phyloP scores from a whole-genome alignment of 2,113 vertebrate genomes.

The Zosterops japonicus region DNA sequence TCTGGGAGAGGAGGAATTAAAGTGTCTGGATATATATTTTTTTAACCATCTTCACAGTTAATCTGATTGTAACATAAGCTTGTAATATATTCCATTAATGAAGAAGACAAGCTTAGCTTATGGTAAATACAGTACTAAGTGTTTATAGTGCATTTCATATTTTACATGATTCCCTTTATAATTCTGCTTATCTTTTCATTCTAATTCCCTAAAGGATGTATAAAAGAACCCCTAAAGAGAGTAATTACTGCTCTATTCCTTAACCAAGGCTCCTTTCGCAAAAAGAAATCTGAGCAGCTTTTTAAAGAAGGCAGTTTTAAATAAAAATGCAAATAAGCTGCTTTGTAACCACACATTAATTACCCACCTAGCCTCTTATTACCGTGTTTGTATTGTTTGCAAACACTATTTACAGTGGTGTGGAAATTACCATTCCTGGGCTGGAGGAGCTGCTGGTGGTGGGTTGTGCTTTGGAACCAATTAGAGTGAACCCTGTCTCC shows the following conservation, averaged over 20 bases:
- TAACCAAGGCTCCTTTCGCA: constrained; percentile 87
- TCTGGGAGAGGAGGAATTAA: constrained; percentile 30
- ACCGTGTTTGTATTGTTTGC: constrained; percentile 93
- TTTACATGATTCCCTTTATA: constrained; percentile 97
- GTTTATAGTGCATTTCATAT: constrained; percentile 85
- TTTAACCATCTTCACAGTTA: constrained; percentile 46
- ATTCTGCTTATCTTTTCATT: constrained; percentile 98
- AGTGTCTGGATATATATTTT: background rate
- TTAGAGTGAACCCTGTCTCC: constrained; percentile 88
- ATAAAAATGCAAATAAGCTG: constrained; percentile 99
- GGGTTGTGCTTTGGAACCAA: constrained; percentile 98
- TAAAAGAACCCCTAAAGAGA: constrained; percentile 94
- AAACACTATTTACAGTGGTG: constrained; percentile 90
- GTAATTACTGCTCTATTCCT: constrained; percentile 84
- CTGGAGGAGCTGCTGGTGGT: constrained; percentile 81
- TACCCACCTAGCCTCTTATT: constrained; percentile 96
- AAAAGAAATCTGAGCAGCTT: constrained; percentile 85
- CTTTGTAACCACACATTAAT: constrained; percentile 98
- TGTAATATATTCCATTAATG: constrained; percentile 79
- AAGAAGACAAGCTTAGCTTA: constrained; percentile 76
- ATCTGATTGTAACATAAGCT: constrained; percentile 68
- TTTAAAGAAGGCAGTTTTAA: constrained; percentile 89
- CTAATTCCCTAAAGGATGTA: constrained; percentile 83
- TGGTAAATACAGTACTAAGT: constrained; percentile 83
- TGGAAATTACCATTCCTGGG: constrained; percentile 89